Evolutionary conservation across 2,888 invertebrate species (phyloP), one percentile per base, ranked within the genome.

Genomic region (Lymantria monacha): DNA sequence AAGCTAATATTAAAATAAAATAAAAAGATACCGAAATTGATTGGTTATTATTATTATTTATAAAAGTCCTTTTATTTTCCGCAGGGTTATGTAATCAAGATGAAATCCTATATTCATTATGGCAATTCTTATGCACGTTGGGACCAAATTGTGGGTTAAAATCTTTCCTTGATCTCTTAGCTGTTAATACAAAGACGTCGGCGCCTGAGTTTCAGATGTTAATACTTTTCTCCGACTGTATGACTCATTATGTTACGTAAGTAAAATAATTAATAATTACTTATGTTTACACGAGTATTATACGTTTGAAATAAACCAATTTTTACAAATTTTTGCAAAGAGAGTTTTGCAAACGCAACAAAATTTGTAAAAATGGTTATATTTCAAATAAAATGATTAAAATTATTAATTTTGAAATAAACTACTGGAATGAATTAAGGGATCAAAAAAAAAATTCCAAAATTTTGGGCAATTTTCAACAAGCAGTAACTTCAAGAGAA

Each of bases 241-340:
- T 98, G 94, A 96, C 97, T 12, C 98, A 99, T 86, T 97, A 98
- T 79, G 96, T 99, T 50, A 98, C 98, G 97, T 98, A 90, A 94
- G 96, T 41, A n/a, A n/a, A n/a, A n/a, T n/a, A n/a, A 41, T 38
- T 11, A 38, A 11, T 3, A 5, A 38, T 36, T 22, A 2, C 22
- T 22, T 2, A 22, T 22, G 22, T 22, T 22, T 22, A n/a, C 5
- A 22, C 2, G 22, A 22, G 22, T 22, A 22, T 22, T n/a, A n/a
- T n/a, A n/a, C n/a, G n/a, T n/a, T n/a, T 22, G 22, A 22, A 36
- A 36, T n/a, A n/a, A n/a, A 11, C 1, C 36, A n/a, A n/a, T n/a
- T n/a, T n/a, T n/a, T n/a, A n/a, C n/a, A n/a, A n/a, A n/a, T n/a
- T n/a, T n/a, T n/a, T n/a, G n/a, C n/a, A n/a, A 11, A 1, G n/a